These are phyloP conservation scores for Porites lobata DNA, from an alignment of 92 coral and sea anemone species.

Conservation along the genomic window DNA sequence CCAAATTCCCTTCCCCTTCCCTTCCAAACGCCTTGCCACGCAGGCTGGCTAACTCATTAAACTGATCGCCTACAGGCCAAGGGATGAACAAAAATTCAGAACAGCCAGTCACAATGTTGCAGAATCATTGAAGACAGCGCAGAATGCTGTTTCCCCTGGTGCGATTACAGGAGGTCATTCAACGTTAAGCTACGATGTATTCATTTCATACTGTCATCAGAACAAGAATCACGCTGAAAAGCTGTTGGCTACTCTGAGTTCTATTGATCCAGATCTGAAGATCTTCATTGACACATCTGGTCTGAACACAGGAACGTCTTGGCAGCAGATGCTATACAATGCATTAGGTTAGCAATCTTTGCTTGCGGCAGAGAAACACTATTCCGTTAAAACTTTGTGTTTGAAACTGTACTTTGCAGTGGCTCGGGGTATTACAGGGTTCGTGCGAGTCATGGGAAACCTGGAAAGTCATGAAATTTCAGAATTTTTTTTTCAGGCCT, in stretches of 20 bases:
- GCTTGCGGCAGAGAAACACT: too few species aligned
- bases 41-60: neutral
- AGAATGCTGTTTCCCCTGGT: neutral
- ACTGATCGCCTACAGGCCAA: constrained; percentile 17
- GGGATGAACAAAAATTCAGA: constrained; percentile 67
- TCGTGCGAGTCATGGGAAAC: too few species aligned
- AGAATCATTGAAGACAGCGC: constrained; percentile 17
- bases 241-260: constrained; percentile 65
- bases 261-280: constrained; percentile 70
- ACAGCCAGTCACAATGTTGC: constrained; percentile 62
- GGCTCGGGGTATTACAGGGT: too few species aligned
- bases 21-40: too few species aligned
- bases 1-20: too few species aligned
- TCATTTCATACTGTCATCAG: constrained; percentile 90
- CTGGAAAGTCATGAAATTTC: too few species aligned
- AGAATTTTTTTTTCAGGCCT: too few species aligned
- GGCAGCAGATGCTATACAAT: constrained; percentile 92
- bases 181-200: constrained; percentile 77
- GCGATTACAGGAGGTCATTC: neutral
- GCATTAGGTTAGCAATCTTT: constrained; percentile 75
- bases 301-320: constrained; percentile 86
- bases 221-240: constrained; percentile 75
- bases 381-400: too few species aligned
- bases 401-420: too few species aligned
- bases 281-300: constrained; percentile 94